Base-by-base conservation (phyloP, 92 coral and sea anemone genomes). In the Hydrozoanthus gracilis region DNA sequence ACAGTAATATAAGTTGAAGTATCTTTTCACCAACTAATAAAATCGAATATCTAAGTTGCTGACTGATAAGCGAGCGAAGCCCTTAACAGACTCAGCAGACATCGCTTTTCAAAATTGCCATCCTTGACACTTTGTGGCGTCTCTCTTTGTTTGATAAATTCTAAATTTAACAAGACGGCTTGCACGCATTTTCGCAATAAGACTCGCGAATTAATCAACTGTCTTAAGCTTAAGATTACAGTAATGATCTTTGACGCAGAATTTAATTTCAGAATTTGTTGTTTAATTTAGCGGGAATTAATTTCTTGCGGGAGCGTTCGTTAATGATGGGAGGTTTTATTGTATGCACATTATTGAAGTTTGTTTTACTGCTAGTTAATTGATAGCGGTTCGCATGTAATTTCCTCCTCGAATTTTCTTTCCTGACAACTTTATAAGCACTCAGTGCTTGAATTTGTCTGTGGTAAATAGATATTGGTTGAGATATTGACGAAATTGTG, bases 331-430 rank as follows among this genome's bases (percentile, higher is more conserved):
- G 56, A 62, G n/a, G 20, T 44, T 62, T 51, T 58, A 46, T 83
- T 78, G 82, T 83, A 67, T 56, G 73, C 73, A 45, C 10, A 51
- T 82, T 88, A 73, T 83, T 89, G 88, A 4, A 77, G 91, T 91
- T 88, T 86, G 79, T 87, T 88, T 88, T 91, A 78, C 83, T 70
- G 66, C 76, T 47, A 88, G 82, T 83, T 91, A 87, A 91, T 91
- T 88, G 93, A 69, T 88, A 91, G 91, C 91, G 93, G 91, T 91
- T 72, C 72, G 86, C 7, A 20, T 83, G 77, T 70, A 83, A 83
- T 73, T 83, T 83, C 87, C 87, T 83, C 12, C 58, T 78, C 74
- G 11, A 39, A 17, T 46, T 47, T 65, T 62, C 58, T 46, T 64
- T 62, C 65, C 60, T 80, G 85, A 80, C 85, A 80, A 80, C 74